Conservation (phyloP, 1,140 invertebrate species). For the Sitobion miscanthi region DNA sequence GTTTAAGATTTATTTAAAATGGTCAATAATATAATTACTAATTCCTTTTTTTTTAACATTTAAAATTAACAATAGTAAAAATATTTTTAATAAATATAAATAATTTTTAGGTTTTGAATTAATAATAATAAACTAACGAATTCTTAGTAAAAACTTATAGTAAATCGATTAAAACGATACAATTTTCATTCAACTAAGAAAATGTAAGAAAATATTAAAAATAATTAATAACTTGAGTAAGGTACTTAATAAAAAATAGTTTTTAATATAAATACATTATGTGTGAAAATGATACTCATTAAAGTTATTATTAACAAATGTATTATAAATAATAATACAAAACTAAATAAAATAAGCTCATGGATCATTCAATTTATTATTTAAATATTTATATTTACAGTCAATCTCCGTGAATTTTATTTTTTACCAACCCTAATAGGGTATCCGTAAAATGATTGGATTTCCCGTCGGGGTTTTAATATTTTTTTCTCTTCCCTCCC, state of each 20-base stretch:
- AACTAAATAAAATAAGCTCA: background rate
- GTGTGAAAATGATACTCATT: background rate
- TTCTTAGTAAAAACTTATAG: background rate
- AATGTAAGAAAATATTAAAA: background rate
- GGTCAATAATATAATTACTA: too few species aligned
- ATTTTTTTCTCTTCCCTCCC: slow-evolving; percentile 8
- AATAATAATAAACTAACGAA: background rate
- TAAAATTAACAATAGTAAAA: too few species aligned
- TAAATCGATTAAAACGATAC: background rate
- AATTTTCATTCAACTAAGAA: background rate
- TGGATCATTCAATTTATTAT: background rate
- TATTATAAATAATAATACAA: too few species aligned
- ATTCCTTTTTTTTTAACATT: too few species aligned
- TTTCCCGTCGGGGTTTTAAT: background rate
- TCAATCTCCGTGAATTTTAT: background rate
- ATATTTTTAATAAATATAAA: background rate
- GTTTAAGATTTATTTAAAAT: too few species aligned
- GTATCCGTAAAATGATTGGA: slow-evolving; percentile 22
- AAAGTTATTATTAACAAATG: too few species aligned
- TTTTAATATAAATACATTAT: background rate
- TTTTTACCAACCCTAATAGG: background rate
- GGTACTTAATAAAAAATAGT: background rate
- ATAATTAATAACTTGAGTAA: background rate
- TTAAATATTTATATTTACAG: background rate
- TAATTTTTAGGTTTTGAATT: background rate